Evolutionary conservation across 2,888 invertebrate genomes (phyloP), one percentile per base, ranked within the genome.

Genomic region (Luperina testacea): DNA sequence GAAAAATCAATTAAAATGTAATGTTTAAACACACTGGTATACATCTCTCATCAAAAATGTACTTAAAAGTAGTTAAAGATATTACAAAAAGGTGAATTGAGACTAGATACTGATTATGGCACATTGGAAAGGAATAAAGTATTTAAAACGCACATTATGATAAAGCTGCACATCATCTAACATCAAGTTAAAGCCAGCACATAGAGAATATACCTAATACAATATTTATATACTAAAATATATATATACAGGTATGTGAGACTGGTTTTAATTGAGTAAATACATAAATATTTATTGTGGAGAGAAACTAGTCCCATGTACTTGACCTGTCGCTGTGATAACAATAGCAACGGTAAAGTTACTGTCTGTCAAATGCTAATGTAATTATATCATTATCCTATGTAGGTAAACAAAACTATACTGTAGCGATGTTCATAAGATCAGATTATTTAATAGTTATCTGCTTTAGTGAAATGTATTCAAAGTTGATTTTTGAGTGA

Each of bases 331-430:
- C 67, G 74, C 78, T 83, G 74, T 83, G 70, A 81, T 84, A 83
- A 82, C 70, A 82, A 79, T 80, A 84, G 78, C 70, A 78, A 78
- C 73, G 53, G 71, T 81, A 75, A 78, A 72, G 89, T 86, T 88
- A 89, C 82, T 83, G 82, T 88, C 88, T 89, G 88, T 89, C 86
- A 89, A 84, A 84, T 75, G 71, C 48, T 78, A 70, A 80, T 73
- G 38, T 72, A 75, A 67, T 78, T 74, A 74, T 83, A 67, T 59
- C 48, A 57, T 13, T 63, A 70, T 53, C 24, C 8, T 38, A 64
- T 20, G 6, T 70, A 68, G 8, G 32, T 61, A 61, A 27, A 68
- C 32, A 45, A 9, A 53, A 70, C 27, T 45, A 70, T 70, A 57
- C 1, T 5, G 17, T 53, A 53, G 7, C 20, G 20, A 20, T 20